Base-by-base conservation (phyloP, 2,113 vertebrate genomes). In the Tonatia bakeri region DNA sequence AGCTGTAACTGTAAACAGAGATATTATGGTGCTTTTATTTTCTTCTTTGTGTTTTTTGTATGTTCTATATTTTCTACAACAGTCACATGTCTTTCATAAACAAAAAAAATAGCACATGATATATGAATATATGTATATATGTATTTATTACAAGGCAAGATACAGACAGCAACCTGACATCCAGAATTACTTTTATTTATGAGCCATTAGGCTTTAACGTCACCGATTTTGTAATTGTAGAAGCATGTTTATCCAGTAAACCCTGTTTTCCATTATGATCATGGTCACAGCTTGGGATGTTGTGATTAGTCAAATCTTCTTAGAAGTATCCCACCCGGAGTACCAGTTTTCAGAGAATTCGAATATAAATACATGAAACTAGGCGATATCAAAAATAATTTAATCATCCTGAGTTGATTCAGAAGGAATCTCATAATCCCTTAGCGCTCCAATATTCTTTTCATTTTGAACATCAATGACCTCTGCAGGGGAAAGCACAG, bases 301-400 rank as follows among this genome's bases (percentile, higher is more conserved):
- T 87, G 56, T 64, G 26, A 95, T 84, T 86, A 95, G 75, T 73
- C 72, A 94, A 59, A 90, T 88, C 92, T 87, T 65, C 87, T 95
- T 79, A 89, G 82, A 90, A 90, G 45, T 70, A 45, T 92, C 81
- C 84, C 72, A 85, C 73, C 70, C 59, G 54, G 77, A 95, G 38
- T 89, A 95, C 72, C 22, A 93, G 50, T 96, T 90, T 94, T 96
- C 95, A 82, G 72, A 94, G 88, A 94, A 85, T 76, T 89, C 36
- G 7, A 89, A 82, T 89, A 88, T 69, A 94, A 96, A 96, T 82
- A 77, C 13, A 50, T 12, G 43, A 92, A 92, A 85, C 65, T 52
- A 81, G 72, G 82, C 65, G 85, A 82, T 85, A 95, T 61, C 24
- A 87, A 95, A 94, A 95, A 93, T 88, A 92, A 96, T 95, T 73